phyloP scores from a whole-genome alignment of 2,113 vertebrate genomes.

The Willisornis vidua region DNA sequence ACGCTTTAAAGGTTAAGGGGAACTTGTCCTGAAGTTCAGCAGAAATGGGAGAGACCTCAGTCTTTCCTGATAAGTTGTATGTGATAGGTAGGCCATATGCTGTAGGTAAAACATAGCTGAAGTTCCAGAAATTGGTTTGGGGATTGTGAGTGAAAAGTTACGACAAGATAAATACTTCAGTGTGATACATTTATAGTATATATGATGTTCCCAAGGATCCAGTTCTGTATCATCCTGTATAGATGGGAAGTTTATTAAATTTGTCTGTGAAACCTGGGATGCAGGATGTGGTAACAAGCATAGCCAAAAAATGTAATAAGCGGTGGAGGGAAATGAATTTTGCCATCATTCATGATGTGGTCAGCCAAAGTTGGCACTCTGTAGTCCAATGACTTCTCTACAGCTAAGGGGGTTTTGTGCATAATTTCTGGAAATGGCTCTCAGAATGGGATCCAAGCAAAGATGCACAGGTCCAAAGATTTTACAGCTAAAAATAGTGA shows the following conservation, averaged over 20 bases:
- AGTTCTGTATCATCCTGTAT: neutral
- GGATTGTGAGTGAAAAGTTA: neutral
- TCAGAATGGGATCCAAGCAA: neutral
- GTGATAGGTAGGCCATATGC: neutral
- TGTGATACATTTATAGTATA: neutral
- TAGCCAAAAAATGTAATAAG: neutral
- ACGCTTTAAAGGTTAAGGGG: neutral
- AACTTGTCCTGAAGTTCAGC: conserved; percentile 6
- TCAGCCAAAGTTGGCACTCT: neutral
- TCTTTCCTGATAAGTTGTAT: neutral
- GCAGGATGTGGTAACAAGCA: neutral
- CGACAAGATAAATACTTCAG: neutral
- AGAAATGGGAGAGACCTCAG: neutral
- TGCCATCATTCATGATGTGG: neutral
- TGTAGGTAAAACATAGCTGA: neutral
- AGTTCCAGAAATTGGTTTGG: neutral
- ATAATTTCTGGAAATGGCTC: neutral
- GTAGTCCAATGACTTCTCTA: neutral
- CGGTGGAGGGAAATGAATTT: neutral
- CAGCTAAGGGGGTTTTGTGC: neutral
- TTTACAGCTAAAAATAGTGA: neutral
- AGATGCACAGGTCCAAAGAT: neutral
- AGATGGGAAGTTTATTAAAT: neutral
- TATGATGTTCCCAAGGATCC: neutral
- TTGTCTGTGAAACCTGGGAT: neutral